Evolutionary conservation across 30 jellyfish, hydroid and myxozoan genomes (phyloP).

Genomic region (Turritopsis rubra): DNA sequence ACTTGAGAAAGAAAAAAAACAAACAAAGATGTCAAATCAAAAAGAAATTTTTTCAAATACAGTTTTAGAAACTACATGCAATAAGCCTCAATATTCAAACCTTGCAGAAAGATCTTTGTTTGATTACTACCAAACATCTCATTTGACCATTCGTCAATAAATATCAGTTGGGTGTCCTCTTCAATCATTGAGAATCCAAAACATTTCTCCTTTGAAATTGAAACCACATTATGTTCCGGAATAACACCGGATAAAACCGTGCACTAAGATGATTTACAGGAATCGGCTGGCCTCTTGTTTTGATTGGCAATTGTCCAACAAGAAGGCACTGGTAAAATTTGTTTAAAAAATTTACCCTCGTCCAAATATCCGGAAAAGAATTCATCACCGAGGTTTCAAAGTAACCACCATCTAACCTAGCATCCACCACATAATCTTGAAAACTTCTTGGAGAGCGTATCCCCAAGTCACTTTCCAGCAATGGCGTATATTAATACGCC

Average conservation of each 20-base stretch:
- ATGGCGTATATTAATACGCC: not conserved
- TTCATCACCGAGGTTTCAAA: not conserved
- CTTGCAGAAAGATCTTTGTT: not conserved
- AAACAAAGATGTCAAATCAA: not conserved
- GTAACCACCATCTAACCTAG: not conserved
- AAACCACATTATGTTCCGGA: not conserved
- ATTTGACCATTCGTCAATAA: not conserved
- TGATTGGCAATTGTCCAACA: not conserved
- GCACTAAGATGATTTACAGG: not conserved
- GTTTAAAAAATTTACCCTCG: not conserved
- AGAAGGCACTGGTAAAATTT: not conserved
- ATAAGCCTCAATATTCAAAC: not conserved
- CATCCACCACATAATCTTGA: not conserved
- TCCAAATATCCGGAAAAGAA: not conserved
- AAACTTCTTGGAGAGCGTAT: not conserved
- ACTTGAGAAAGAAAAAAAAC: not conserved
- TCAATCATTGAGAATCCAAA: not conserved
- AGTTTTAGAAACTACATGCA: not conserved
- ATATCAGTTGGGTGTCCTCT: not conserved
- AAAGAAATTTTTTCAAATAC: not conserved
- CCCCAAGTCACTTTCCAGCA: not conserved
- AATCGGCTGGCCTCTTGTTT: not conserved
- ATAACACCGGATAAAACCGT: not conserved
- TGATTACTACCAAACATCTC: not conserved
- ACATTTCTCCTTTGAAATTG: not conserved